Evolutionary conservation across 2,888 invertebrate species (phyloP), one percentile per base, ranked within the genome.

Genomic region (Oegoconia quadripuncta): DNA sequence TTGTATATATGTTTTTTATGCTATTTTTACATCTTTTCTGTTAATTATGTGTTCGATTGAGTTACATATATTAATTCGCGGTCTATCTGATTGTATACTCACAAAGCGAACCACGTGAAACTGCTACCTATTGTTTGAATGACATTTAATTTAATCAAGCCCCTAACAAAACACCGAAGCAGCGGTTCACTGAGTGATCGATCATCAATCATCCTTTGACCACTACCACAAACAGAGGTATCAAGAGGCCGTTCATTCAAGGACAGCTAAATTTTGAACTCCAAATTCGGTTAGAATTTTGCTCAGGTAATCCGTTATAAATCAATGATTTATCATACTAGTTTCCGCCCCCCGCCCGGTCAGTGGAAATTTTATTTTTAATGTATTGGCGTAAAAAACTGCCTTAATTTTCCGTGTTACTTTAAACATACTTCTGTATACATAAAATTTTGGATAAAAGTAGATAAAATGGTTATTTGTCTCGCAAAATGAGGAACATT

Each of bases 201-300:
- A n/a, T 35, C 35, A 35, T 35, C 35, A 28, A 35, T 35, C 35
- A 35, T 28, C 13, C 20, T 35, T 35, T 28, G 35, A 28, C 20
- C 28, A 28, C 4, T 32, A 20, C 27, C 12, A 9, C 14, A 26
- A 27, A 27, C 27, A 5, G 7, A 12, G n/a, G 13, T 16, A 16
- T 7, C 11, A 9, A 6, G n/a, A 25, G 17, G 16, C 16, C 9
- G 16, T 6, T 5, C 20, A 8, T 5, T 16, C 32, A 29, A 37
- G 26, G 25, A 13, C 27, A n/a, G 7, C n/a, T 6, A n/a, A 37
- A 37, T 32, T n/a, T 32, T 32, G 26, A 37, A 37, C 32, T 32
- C 37, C 18, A n/a, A 9, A 11, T 30, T 12, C 37, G 23, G 23
- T 16, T 5, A 3, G 11, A 22, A 30, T 37, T 31, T 22, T 5